Conservation (phyloP, 1,140 invertebrate genomes). For the Drosophila pruinosa region DNA sequence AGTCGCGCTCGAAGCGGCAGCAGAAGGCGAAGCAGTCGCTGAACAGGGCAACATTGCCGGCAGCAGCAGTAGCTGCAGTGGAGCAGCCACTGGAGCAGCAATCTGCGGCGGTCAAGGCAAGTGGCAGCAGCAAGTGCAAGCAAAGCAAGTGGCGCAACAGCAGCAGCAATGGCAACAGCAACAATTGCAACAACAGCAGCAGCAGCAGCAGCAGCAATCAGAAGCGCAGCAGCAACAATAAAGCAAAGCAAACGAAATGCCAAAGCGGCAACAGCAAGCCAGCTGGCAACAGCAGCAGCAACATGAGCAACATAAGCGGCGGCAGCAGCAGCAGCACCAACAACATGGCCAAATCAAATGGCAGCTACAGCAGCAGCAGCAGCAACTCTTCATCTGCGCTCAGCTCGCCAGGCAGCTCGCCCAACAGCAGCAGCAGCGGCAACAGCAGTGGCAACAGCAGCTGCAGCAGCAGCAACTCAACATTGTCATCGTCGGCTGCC, state of each 20-base stretch:
- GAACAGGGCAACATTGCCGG: conserved; percentile 1
- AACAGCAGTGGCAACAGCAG: background rate
- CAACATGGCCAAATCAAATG: background rate
- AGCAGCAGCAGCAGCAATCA: conserved; percentile 14
- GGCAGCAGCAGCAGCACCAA: conserved; percentile 12
- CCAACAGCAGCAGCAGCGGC: conserved; percentile 21
- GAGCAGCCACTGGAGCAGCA: conserved; percentile 6
- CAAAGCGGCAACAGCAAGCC: background rate
- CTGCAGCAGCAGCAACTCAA: conserved; percentile 1
- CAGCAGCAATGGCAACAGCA: conserved; percentile 23
- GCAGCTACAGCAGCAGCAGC: conserved; percentile 2
- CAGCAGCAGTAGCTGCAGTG: conserved; percentile 6
- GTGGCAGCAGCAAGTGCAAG: conserved; percentile 16
- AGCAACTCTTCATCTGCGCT: conserved; percentile 48
- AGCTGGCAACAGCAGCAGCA: conserved; percentile 4
- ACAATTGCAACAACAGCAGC: background rate
- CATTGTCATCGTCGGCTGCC: background rate
- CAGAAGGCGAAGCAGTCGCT: conserved; percentile 37
- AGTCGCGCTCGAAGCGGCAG: conserved; percentile 53
- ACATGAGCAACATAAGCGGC: too few species aligned
- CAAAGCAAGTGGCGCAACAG: conserved; percentile 1
- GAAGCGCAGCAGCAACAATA: conserved; percentile 10
- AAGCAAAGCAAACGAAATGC: conserved; percentile 2
- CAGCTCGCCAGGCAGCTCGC: conserved; percentile 56
- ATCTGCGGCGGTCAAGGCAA: background rate